These are phyloP conservation scores for Argynnis bischoffii DNA, from an alignment of 2,888 invertebrate genomes.

Conservation along the genomic window DNA sequence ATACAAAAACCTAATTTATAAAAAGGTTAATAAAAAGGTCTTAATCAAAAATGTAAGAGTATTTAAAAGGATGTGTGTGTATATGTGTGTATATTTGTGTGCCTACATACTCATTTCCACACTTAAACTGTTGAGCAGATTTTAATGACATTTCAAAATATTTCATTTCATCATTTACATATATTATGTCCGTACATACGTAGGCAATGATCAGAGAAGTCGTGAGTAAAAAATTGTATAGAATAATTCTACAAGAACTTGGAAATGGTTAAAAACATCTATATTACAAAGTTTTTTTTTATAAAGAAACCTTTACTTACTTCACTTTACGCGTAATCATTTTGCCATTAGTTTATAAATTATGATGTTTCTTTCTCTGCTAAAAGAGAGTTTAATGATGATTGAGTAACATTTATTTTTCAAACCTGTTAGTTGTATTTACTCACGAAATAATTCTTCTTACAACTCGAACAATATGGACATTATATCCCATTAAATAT, in stretches of 20 bases:
- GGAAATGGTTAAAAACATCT: background rate
- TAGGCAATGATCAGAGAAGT: too few species aligned
- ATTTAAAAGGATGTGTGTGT: too few species aligned
- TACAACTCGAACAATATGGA: background rate
- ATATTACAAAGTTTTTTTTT: background rate
- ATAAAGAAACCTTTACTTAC: background rate
- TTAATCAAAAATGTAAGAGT: too few species aligned
- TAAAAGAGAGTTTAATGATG: slow-evolving; percentile 37
- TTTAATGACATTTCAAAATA: background rate
- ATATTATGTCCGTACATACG: too few species aligned
- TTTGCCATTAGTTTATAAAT: slow-evolving; percentile 37
- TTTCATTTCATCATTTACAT: background rate
- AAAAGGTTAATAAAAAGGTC: too few species aligned
- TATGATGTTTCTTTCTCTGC: slow-evolving; percentile 37
- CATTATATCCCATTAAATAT: too few species aligned
- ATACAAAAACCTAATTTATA: too few species aligned
- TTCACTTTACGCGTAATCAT: slow-evolving; percentile 31
- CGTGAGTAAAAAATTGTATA: too few species aligned
- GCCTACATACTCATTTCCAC: too few species aligned
- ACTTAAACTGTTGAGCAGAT: too few species aligned
- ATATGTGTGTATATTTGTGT: too few species aligned
- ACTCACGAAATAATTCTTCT: background rate
- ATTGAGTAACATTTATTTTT: slow-evolving; percentile 27
- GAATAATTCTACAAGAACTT: too few species aligned
- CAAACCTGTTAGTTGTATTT: background rate